phyloP scores from a whole-genome alignment of 1,140 invertebrate species.

The Drosophila saltans region DNA sequence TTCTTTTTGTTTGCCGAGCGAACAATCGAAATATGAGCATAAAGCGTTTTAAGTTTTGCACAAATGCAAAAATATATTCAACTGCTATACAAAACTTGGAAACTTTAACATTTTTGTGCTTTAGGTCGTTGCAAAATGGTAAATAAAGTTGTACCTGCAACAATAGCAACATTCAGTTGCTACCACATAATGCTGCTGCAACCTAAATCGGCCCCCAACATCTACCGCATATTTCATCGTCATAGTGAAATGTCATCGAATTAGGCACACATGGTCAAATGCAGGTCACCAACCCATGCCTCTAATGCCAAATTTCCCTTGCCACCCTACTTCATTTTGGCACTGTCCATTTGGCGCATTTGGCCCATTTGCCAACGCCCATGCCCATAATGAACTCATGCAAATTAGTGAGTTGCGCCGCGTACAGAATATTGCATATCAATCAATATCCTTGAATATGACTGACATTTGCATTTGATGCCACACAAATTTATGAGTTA shows the following conservation, averaged over 20 bases:
- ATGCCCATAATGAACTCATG: slow-evolving; percentile 42
- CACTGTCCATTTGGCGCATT: slow-evolving; percentile 1
- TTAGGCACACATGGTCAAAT: slow-evolving; percentile 37
- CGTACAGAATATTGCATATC: slow-evolving; percentile 55
- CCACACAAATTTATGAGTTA: slow-evolving; percentile 21
- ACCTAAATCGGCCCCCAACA: slow-evolving; percentile 13
- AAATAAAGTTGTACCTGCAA: background rate
- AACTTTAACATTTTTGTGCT: background rate
- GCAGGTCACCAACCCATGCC: slow-evolving; percentile 21
- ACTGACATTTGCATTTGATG: slow-evolving; percentile 41
- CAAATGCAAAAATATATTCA: background rate
- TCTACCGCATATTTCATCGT: slow-evolving; percentile 37
- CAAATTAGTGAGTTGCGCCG: slow-evolving; percentile 52
- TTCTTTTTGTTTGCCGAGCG: background rate
- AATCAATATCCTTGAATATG: slow-evolving; percentile 56
- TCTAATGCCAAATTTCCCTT: background rate
- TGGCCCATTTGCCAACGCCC: background rate
- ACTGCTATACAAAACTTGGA: background rate
- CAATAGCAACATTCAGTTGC: background rate
- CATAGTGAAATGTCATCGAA: slow-evolving; percentile 24
- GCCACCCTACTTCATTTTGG: slow-evolving; percentile 18
- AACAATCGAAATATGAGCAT: slow-evolving; percentile 6
- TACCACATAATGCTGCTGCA: background rate
- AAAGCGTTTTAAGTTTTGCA: background rate
- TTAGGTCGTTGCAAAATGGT: background rate